These are phyloP conservation scores for Tachycineta bicolor DNA, from an alignment of 2,113 vertebrate genomes.

Conservation along the genomic window DNA sequence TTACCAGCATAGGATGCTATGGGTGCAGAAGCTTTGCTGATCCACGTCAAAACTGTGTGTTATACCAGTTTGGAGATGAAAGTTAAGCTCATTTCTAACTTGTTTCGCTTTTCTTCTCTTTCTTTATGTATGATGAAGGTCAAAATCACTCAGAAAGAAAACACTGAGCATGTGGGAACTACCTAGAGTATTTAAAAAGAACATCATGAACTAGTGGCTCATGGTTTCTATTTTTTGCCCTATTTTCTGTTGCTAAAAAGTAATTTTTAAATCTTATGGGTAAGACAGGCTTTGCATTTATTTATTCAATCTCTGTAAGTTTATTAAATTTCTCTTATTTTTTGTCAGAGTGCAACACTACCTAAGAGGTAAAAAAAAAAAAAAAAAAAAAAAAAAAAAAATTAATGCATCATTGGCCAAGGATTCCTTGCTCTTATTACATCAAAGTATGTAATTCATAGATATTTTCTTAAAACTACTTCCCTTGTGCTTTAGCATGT, in stretches of 20 bases:
- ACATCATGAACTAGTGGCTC: not conserved
- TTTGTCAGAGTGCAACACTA: not conserved
- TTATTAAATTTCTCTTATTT: not conserved
- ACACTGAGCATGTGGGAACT: not conserved
- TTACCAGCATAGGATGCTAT: not conserved
- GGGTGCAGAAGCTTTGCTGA: not conserved
- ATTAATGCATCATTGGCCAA: not conserved
- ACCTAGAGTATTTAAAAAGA: not conserved
- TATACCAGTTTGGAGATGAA: not conserved
- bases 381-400: not conserved
- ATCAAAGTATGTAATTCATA: not conserved
- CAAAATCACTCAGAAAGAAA: not conserved
- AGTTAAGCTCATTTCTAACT: not conserved
- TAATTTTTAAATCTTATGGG: not conserved
- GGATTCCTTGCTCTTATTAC: not conserved
- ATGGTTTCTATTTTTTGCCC: not conserved
- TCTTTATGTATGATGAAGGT: not conserved
- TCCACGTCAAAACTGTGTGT: not conserved
- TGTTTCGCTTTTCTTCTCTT: not conserved
- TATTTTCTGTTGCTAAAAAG: not conserved
- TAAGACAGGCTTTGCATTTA: not conserved
- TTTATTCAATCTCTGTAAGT: not conserved
- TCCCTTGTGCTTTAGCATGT: not conserved
- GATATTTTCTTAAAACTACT: not conserved
- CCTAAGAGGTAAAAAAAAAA: not conserved